phyloP scores from a whole-genome alignment of 2,888 invertebrate genomes.

The Folsomia manolachei region DNA sequence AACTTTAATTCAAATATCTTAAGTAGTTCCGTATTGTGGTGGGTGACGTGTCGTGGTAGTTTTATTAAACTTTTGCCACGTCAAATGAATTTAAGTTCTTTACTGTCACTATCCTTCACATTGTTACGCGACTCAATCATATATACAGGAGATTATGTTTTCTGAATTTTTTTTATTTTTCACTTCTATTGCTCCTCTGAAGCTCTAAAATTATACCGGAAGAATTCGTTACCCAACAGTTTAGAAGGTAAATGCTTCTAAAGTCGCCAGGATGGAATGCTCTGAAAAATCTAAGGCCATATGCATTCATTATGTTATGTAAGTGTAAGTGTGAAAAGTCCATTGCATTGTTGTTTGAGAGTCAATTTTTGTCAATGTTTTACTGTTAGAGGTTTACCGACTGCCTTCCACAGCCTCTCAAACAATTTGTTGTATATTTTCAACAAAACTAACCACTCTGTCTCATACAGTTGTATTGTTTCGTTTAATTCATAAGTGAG shows the following conservation, averaged over 20 bases:
- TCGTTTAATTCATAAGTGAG: too few species aligned
- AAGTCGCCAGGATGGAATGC: slow-evolving; percentile 51
- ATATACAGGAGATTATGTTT: slow-evolving; percentile 30
- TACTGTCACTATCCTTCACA: too few species aligned
- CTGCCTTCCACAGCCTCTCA: too few species aligned
- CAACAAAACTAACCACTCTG: too few species aligned
- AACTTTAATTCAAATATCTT: too few species aligned
- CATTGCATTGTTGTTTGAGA: too few species aligned
- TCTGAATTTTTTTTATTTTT: slow-evolving; percentile 42
- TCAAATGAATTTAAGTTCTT: slow-evolving; percentile 12
- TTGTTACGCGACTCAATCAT: too few species aligned
- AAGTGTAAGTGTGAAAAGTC: too few species aligned
- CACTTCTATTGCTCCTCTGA: slow-evolving; percentile 54
- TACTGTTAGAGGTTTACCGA: too few species aligned
- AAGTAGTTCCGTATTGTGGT: not conserved
- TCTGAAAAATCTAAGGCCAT: slow-evolving; percentile 50
- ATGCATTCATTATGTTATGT: slow-evolving; percentile 52
- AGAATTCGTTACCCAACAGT: slow-evolving; percentile 55
- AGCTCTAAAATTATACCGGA: slow-evolving; percentile 59
- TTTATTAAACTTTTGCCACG: not conserved
- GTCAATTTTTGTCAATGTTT: too few species aligned
- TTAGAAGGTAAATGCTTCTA: slow-evolving; percentile 51
- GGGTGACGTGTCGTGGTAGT: not conserved
- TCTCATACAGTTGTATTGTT: too few species aligned
- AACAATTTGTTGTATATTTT: too few species aligned